A percentile compares a stretch with the other conserved stretches of the same genome.
phyloP scores from a whole-genome alignment of 2,113 vertebrate species.

The Limanda limanda region DNA sequence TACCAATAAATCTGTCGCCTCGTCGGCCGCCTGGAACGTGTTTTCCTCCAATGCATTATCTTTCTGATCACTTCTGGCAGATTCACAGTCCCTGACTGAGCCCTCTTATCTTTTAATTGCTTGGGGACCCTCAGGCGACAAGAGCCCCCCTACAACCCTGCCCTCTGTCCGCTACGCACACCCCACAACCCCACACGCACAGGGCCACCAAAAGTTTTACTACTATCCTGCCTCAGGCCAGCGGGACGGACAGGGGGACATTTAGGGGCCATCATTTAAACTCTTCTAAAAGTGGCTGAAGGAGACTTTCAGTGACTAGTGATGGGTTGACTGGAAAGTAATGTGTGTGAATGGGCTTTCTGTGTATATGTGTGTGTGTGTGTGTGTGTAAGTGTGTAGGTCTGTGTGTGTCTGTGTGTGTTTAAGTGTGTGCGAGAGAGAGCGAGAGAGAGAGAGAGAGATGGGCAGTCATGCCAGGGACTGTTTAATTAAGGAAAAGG shows the following conservation, averaged over 20 bases:
- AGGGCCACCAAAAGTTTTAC: conserved; percentile 40
- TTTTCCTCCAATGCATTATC: conserved; percentile 42
- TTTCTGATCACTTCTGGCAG: conserved; percentile 51
- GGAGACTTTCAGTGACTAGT: conserved; percentile 7
- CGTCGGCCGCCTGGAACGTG: conserved; percentile 12
- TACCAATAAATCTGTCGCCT: conserved; percentile 33
- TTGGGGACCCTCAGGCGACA: conserved; percentile 60
- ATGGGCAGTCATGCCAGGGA: conserved; percentile 45
- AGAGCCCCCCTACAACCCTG: conserved; percentile 34
- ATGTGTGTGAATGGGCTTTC: conserved; percentile 12
- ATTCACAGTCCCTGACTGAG: conserved; percentile 51
- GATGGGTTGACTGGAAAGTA: conserved; percentile 22
- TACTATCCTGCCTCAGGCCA: conserved; percentile 27
- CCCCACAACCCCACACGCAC: conserved; percentile 19
- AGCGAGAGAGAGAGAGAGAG: background rate
- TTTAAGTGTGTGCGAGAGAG: background rate
- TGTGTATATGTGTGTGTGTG: conserved; percentile 22
- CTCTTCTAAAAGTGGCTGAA: background rate
- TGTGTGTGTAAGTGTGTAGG: too few species aligned
- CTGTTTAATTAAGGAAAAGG: conserved; percentile 62
- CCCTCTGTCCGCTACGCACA: conserved; percentile 35
- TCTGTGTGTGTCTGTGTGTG: conserved; percentile 14
- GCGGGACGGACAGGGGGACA: conserved; percentile 27
- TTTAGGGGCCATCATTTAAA: conserved; percentile 39
- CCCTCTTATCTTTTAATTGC: conserved; percentile 79